Conservation (phyloP, 1,140 invertebrate genomes). For the Trichoplusia ni region DNA sequence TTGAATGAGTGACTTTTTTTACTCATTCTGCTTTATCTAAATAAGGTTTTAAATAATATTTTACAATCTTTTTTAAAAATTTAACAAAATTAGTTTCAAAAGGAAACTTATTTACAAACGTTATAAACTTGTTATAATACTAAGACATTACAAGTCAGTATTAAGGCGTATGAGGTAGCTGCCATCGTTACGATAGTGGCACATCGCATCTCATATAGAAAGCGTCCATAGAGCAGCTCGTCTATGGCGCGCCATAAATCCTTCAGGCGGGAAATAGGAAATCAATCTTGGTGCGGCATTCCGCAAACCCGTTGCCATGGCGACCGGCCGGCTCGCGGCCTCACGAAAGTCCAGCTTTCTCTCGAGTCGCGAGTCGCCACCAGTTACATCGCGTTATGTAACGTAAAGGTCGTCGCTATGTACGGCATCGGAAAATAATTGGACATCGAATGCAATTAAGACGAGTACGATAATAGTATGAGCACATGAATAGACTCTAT, state of each 20-base stretch:
- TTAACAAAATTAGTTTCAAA: too few species aligned
- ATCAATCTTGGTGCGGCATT: slow-evolving; percentile 3
- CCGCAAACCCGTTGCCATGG: slow-evolving; percentile 5
- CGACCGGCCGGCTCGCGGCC: neutral
- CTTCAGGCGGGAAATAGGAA: slow-evolving; percentile 16
- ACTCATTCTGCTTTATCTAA: too few species aligned
- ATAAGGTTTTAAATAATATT: too few species aligned
- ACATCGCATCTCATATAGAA: too few species aligned
- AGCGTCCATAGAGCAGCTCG: neutral
- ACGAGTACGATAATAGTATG: neutral
- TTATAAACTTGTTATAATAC: too few species aligned
- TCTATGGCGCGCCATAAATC: neutral
- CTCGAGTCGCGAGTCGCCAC: neutral
- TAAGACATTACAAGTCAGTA: too few species aligned
- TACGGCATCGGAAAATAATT: neutral
- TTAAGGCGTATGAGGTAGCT: too few species aligned
- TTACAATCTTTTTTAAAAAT: too few species aligned
- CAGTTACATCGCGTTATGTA: neutral
- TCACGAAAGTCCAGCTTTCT: slow-evolving; percentile 20
- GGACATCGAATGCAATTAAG: neutral
- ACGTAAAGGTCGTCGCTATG: neutral
- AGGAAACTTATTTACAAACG: too few species aligned
- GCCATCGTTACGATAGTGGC: too few species aligned
- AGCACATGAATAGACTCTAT: too few species aligned
- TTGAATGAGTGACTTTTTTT: too few species aligned